Conservation (phyloP, 2,888 invertebrate genomes). For the Melangyna quadrimaculata region DNA sequence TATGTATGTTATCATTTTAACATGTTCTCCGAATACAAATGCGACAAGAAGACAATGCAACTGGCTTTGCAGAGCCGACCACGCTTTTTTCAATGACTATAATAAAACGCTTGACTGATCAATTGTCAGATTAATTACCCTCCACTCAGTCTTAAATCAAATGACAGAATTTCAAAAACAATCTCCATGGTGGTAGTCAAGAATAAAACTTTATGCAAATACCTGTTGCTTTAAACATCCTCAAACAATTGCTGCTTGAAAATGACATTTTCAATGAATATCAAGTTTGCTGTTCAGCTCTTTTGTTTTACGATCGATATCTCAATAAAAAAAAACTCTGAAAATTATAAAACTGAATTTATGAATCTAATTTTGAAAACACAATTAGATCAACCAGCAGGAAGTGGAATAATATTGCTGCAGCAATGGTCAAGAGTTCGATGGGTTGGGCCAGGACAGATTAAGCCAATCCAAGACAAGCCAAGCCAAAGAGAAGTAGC, state of each 20-base stretch:
- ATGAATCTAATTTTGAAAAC: constrained; percentile 32
- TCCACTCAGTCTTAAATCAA: not conserved
- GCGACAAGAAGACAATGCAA: not conserved
- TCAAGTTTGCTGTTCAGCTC: constrained; percentile 49
- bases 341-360: constrained; percentile 6
- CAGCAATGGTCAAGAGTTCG: constrained; percentile 51
- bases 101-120: constrained; percentile 68
- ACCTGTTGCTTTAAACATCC: constrained; percentile 36
- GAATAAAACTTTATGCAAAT: not conserved
- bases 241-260: constrained; percentile 11
- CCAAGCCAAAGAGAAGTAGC: not conserved
- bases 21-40: constrained; percentile 1
- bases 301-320: constrained; percentile 49
- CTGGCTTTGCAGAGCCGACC: not conserved
- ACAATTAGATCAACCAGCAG: constrained; percentile 41
- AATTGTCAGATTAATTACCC: constrained; percentile 65
- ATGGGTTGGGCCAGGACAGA: constrained; percentile 44
- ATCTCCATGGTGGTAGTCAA: not conserved
- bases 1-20: not conserved
- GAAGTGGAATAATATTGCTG: constrained; percentile 44
- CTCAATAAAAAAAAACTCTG: not conserved
- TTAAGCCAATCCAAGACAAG: not conserved
- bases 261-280: constrained; percentile 16
- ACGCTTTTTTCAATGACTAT: constrained; percentile 15
- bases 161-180: not conserved